phyloP scores from a whole-genome alignment of 2,113 vertebrate species.

The Channa argus region DNA sequence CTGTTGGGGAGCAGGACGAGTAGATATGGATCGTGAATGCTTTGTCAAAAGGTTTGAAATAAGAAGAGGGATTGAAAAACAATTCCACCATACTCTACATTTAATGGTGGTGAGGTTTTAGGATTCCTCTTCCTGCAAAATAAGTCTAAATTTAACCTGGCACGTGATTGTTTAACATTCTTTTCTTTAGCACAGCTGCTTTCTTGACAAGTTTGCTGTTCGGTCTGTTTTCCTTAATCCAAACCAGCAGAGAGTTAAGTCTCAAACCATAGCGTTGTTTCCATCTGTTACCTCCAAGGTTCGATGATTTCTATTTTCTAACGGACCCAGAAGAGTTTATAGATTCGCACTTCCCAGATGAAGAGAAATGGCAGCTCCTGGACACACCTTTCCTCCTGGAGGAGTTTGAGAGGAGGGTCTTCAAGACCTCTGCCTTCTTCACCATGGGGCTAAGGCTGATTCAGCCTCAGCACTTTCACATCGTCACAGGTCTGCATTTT shows the following conservation, averaged over 20 bases:
- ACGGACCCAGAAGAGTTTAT: constrained; percentile 85
- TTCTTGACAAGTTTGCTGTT: neutral
- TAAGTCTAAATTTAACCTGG: neutral
- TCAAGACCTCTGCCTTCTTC: constrained; percentile 86
- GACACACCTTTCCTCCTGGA: constrained; percentile 62
- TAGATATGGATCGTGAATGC: constrained; percentile 78
- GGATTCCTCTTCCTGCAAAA: neutral
- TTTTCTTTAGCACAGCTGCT: neutral
- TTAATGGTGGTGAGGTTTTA: neutral
- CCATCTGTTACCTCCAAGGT: constrained; percentile 70
- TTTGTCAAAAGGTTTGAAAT: constrained; percentile 84
- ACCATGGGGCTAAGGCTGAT: constrained; percentile 79
- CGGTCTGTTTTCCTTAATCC: neutral
- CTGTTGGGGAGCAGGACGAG: constrained; percentile 87
- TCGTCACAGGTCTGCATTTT: constrained; percentile 78
- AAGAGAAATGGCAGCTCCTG: constrained; percentile 85
- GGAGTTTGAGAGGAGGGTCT: constrained; percentile 83
- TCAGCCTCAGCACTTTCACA: constrained; percentile 77
- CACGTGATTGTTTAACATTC: too few relatives aligned
- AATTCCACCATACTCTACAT: neutral
- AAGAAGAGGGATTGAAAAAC: neutral
- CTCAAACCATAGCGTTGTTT: constrained; percentile 37
- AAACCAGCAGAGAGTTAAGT: constrained; percentile 19
- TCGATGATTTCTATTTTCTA: constrained; percentile 86
- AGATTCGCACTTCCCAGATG: constrained; percentile 83